Base-by-base conservation (phyloP, 2,888 invertebrate genomes). In the Epirrhoe alternata region DNA sequence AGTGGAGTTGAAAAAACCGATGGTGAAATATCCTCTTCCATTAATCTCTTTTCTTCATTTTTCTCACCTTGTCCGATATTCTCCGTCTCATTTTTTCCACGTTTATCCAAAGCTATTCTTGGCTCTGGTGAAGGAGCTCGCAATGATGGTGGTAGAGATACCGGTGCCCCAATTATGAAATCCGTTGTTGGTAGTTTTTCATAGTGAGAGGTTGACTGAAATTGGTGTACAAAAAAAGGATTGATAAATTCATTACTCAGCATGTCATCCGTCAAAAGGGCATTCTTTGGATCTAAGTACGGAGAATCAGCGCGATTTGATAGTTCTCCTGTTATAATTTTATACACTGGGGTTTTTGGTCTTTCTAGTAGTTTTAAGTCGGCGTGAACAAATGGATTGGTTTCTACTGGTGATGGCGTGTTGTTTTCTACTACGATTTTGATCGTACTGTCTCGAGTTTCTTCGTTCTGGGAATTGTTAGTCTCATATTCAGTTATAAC, bases 161-260 rank as follows among this genome's bases (percentile, higher is more conserved):
- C 94, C n/a, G 94, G 93, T 51, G 93, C 94, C 49, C 94, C 94
- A 66, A 94, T 94, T 38, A 90, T 92, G 73, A 94, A 94, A 74
- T 93, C 90, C n/a, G 91, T 81, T 16, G 84, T 75, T 0, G 85
- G 86, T 45, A 77, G 68, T 61, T 77, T 74, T 55, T 82, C 81
- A 60, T 61, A 70, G 49, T 76, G 74, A 53, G 79, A 54, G 45
- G 66, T 74, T n/a, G 76, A 77, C 64, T 81, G 82, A 51, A 84
- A 81, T 68, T 86, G 84, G 71, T 86, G 86, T 47, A 83, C 74
- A 66, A 89, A 87, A 71, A 92, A 90, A 16, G 90, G 92, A 75
- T 92, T 92, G 38, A 87, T 74, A 67, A 88, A 88, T 76, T 88
- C 88, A 70, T 87, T 89, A 2, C 79, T 78, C 5, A 86, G 74